Conservation (phyloP, 92 coral and sea anemone species). For the Muricea muricata region DNA sequence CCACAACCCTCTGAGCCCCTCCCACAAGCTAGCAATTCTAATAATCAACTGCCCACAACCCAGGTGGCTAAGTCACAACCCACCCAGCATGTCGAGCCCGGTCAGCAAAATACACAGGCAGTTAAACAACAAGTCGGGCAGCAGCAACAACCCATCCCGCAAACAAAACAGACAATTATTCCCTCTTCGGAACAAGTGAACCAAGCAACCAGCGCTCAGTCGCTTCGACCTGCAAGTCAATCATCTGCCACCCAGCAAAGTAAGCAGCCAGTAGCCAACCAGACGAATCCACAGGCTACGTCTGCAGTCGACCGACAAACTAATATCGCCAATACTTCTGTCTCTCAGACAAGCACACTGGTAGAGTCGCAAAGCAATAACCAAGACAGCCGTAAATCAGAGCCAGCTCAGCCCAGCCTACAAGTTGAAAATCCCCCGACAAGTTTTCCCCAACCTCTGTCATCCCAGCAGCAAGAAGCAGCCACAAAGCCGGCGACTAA, state of each 20-base stretch:
- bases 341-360: not conserved
- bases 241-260: not conserved
- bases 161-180: not conserved
- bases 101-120: not conserved
- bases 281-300: not conserved
- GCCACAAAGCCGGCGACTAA: not conserved
- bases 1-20: not conserved
- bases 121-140: not conserved
- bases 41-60: not conserved
- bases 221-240: not conserved
- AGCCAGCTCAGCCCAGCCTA: not conserved
- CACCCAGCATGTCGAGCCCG: not conserved
- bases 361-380: not conserved
- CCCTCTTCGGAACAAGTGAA: not conserved
- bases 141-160: not conserved
- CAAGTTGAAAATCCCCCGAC: conserved; percentile 19
- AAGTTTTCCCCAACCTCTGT: conserved; percentile 4
- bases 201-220: not conserved
- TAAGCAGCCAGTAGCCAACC: not conserved
- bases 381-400: not conserved
- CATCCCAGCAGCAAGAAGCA: not conserved
- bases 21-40: not conserved
- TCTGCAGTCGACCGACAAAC: not conserved
- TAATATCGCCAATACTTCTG: not conserved
- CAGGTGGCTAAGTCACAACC: not conserved